Percentiles rank a stretch among this genome's conserved stretches.
These are phyloP conservation scores for Theristicus caerulescens DNA, from an alignment of 2,113 vertebrate species.

Conservation along the genomic window DNA sequence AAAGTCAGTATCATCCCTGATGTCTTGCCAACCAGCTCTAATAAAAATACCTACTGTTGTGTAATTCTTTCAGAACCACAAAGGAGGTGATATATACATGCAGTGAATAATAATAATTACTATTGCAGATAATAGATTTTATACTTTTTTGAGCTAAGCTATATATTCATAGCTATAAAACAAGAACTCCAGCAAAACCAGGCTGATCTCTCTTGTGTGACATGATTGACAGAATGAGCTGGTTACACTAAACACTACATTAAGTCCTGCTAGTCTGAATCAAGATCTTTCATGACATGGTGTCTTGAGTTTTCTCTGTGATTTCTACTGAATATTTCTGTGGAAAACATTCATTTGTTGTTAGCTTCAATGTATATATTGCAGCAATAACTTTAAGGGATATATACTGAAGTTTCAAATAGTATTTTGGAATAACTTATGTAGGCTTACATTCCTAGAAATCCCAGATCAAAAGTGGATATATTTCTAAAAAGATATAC, in stretches of 20 bases:
- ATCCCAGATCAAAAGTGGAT: background rate
- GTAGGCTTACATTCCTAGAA: background rate
- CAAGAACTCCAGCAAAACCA: background rate
- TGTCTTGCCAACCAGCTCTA: background rate
- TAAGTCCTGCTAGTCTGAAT: background rate
- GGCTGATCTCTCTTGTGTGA: background rate
- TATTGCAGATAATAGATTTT: background rate
- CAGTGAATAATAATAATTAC: background rate
- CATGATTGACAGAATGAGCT: background rate
- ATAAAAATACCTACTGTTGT: background rate
- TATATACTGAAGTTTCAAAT: background rate
- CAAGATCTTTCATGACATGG: background rate
- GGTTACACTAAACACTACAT: background rate
- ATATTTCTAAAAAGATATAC: background rate
- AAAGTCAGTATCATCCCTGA: background rate
- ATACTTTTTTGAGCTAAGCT: background rate
- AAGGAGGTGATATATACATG: rapidly evolving
- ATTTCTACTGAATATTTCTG: background rate
- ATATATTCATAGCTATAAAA: background rate
- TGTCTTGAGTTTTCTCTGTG: background rate
- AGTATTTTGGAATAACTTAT: background rate
- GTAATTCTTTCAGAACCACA: background rate
- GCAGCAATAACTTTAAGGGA: background rate
- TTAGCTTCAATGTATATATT: background rate
- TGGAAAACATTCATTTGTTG: background rate